Conservation (phyloP, 2,888 invertebrate genomes). For the Mythimna impura region DNA sequence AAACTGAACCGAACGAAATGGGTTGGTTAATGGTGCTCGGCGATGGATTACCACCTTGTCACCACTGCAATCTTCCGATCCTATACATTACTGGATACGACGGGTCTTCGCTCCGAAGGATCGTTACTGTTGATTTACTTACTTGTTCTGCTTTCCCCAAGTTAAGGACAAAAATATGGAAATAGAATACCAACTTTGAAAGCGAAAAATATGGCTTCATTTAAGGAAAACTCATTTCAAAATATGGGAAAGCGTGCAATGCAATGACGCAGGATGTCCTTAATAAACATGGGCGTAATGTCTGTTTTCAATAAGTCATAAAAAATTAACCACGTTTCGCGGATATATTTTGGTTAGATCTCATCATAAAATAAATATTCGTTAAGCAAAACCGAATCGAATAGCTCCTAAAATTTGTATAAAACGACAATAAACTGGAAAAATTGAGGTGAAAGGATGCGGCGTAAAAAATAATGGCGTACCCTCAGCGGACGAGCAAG, state of each 20-base stretch:
- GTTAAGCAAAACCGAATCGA: constrained; percentile 72
- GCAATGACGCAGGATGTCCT: constrained; percentile 29
- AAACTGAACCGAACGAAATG: constrained; percentile 61
- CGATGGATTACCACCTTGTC: constrained; percentile 59
- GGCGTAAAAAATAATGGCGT: constrained; percentile 87
- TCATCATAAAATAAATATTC: constrained; percentile 69
- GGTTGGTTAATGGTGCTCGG: constrained; percentile 60
- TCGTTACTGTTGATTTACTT: constrained; percentile 62
- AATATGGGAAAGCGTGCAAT: constrained; percentile 20
- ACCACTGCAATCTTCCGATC: constrained; percentile 56
- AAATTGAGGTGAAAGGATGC: constrained; percentile 85
- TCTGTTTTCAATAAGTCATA: constrained; percentile 44
- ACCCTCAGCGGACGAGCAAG: constrained; percentile 76
- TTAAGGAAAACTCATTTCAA: constrained; percentile 30
- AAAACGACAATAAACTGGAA: constrained; percentile 84
- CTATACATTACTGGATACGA: constrained; percentile 60
- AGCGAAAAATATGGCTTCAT: constrained; percentile 16
- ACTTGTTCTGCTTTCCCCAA: constrained; percentile 34
- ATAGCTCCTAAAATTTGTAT: constrained; percentile 83
- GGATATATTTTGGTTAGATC: constrained; percentile 54
- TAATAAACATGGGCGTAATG: constrained; percentile 26
- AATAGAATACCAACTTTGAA: constrained; percentile 7
- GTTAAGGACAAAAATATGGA: constrained; percentile 23
- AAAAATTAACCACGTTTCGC: constrained; percentile 40
- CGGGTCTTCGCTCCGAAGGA: constrained; percentile 54